A percentile compares a stretch with the other conserved stretches of the same genome.
These are phyloP conservation scores for Glandiceps talaboti DNA, from an alignment of 53 echinoderm and acorn worm species.

Conservation along the genomic window DNA sequence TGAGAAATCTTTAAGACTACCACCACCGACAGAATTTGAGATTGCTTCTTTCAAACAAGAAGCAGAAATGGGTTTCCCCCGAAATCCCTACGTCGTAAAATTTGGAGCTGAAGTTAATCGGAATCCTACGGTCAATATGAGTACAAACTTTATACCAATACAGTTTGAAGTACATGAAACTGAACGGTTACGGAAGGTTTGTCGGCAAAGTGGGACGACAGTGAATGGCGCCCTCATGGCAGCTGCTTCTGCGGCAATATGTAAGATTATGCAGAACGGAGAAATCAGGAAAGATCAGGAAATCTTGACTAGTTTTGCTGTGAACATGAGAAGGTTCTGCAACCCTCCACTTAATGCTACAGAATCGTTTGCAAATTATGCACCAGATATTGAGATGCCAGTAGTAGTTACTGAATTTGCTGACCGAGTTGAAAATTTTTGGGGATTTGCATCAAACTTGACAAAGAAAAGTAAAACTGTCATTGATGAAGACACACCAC, in stretches of 20 bases:
- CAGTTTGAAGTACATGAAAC: neutral
- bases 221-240: neutral
- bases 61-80: neutral
- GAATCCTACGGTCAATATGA: neutral
- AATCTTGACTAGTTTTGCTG: neutral
- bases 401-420: neutral
- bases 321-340: neutral
- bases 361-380: neutral
- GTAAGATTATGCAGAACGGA: neutral
- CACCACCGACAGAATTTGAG: neutral
- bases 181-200: neutral
- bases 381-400: neutral
- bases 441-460: neutral
- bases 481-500: neutral
- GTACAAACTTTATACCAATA: neutral
- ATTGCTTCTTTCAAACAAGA: neutral
- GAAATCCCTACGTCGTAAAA: neutral
- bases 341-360: neutral
- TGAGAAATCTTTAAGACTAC: neutral
- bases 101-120: neutral
- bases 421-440: neutral
- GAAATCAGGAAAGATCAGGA: neutral
- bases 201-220: neutral
- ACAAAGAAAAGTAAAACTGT: neutral
- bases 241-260: neutral